These are phyloP conservation scores for Puntigrus tetrazona DNA, from an alignment of 2,113 vertebrate genomes.

Conservation along the genomic window DNA sequence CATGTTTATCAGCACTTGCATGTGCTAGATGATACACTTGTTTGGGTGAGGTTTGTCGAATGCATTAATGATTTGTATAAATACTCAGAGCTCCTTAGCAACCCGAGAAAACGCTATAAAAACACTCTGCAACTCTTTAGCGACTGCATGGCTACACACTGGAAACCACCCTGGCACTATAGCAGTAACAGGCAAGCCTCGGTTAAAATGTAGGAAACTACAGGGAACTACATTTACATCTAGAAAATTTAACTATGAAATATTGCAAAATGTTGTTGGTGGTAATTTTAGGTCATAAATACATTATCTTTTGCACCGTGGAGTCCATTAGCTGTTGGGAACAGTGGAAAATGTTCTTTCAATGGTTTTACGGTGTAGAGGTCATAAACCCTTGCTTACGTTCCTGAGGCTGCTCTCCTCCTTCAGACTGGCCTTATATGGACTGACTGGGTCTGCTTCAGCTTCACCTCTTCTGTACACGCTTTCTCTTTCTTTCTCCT, in stretches of 20 bases:
- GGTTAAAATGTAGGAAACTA: no score
- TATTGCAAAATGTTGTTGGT: not conserved
- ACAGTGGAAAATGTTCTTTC: constrained; percentile 1
- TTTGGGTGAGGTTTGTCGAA: no score
- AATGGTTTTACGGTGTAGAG: constrained; percentile 20
- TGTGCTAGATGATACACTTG: no score
- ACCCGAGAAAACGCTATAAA: not conserved
- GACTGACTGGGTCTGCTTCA: constrained; percentile 48
- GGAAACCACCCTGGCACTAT: not conserved
- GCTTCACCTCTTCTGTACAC: constrained; percentile 10
- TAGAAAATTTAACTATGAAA: no score
- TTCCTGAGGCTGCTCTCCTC: constrained; percentile 46
- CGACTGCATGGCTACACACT: no score
- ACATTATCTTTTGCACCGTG: not conserved
- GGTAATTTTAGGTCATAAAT: not conserved
- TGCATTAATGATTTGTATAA: no score
- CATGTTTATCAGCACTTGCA: no score
- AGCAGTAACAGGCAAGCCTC: not conserved
- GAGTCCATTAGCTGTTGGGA: constrained; percentile 6
- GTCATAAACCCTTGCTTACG: constrained; percentile 43
- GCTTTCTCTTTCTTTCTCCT: constrained; percentile 27
- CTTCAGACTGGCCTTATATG: constrained; percentile 57
- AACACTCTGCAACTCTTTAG: not conserved
- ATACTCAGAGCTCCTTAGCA: not conserved
- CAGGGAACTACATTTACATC: no score